These are phyloP conservation scores for Nezara viridula DNA, from an alignment of 2,888 invertebrate genomes.

Conservation along the genomic window DNA sequence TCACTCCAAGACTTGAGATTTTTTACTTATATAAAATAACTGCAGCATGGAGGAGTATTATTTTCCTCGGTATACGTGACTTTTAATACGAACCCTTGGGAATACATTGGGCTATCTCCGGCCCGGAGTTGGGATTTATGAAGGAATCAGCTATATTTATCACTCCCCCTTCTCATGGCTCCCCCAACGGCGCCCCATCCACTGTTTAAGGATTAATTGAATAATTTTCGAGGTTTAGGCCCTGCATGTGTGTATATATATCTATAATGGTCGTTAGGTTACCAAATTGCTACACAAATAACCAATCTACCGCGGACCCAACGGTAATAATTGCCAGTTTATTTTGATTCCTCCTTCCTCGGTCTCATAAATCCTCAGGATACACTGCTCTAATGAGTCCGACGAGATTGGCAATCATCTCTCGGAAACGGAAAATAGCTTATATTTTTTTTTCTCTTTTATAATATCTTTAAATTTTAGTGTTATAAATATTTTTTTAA, in stretches of 20 bases:
- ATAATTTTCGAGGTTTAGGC: conserved; percentile 23
- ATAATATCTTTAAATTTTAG: background rate
- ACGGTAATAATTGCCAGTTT: background rate
- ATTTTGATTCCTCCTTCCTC: conserved; percentile 15
- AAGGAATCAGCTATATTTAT: conserved; percentile 42
- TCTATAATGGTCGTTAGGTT: background rate
- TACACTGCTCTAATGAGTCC: background rate
- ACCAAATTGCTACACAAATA: conserved; percentile 9
- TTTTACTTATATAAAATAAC: background rate
- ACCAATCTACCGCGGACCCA: background rate
- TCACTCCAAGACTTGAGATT: no score
- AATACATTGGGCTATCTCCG: conserved; percentile 34
- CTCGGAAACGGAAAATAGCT: background rate
- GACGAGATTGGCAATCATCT: conserved; percentile 10
- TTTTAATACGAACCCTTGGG: conserved; percentile 46
- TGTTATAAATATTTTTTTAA: background rate
- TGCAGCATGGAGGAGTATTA: background rate
- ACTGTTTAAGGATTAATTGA: conserved; percentile 20
- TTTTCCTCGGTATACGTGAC: conserved; percentile 24
- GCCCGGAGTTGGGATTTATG: conserved; percentile 3
- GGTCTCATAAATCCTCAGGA: background rate
- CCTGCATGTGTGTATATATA: background rate
- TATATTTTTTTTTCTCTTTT: background rate
- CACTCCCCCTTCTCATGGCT: background rate
- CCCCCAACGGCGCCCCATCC: background rate